Evolutionary conservation across 2,888 invertebrate species (phyloP), one percentile per base, ranked within the genome.

Genomic region (Pristionchus japonicus): DNA sequence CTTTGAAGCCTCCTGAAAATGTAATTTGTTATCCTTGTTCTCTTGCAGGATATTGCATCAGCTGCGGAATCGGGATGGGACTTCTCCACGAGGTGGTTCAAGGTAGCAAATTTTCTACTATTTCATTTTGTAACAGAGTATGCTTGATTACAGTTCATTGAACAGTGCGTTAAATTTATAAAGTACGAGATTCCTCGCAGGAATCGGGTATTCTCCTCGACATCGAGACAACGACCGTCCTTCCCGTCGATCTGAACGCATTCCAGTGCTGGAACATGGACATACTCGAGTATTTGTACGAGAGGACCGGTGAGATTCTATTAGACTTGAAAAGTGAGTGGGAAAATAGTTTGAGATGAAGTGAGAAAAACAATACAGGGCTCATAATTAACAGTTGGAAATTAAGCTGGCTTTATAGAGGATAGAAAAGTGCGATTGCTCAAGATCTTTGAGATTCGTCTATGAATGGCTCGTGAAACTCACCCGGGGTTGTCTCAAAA

Each of bases 11-110:
- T 70, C 27, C 7, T 74, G 7, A 11, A 43, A n/a, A n/a, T 27
- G 47, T 80, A 47, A 47, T 3, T 4, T 34, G n/a, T 74, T 13
- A 47, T 88, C 23, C n/a, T 82, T 82, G 82, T 49, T 82, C 49
- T 49, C n/a, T 20, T 87, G 86, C 52, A 91, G 90, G 89, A 92
- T 67, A 83, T 92, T 15, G 92, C 91, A 1, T 89, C 90, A 43
- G 92, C 93, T 0, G 98, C 98, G 0, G 98, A 98, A 95, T 97
- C 97, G 0, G 98, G 98, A 3, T 98, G 98, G 98, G 98, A 98
- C 95, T 98, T 98, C 95, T 97, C 97, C 0, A 97, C 97, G 0
- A 96, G 98, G 84, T 98, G 98, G 98, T 97, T 97, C 94, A 64
- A 67, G 67, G 86, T 86, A 23, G 31, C n/a, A 2, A 17, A n/a